Evolutionary conservation across 2,888 invertebrate genomes (phyloP).

Genomic region (Xanthia togata): DNA sequence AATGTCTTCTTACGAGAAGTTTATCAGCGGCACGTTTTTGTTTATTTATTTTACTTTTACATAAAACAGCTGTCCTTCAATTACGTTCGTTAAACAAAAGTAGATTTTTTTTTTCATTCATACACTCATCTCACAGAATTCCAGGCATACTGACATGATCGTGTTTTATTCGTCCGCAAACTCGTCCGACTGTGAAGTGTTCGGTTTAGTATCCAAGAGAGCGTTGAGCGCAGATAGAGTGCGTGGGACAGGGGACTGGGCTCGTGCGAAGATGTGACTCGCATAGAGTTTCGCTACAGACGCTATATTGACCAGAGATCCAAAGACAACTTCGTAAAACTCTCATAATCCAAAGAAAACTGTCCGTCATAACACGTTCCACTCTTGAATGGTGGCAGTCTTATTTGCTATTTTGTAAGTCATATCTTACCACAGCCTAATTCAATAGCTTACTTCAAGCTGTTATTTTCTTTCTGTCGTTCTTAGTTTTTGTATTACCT

Average conservation of each 20-base stretch:
- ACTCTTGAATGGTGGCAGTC: not conserved
- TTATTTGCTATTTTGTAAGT: conserved; percentile 1
- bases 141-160: not conserved
- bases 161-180: not conserved
- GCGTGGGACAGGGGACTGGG: not conserved
- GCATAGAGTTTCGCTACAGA: too few species aligned
- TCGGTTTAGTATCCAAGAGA: too few species aligned
- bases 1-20: not conserved
- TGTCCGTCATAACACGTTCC: not conserved
- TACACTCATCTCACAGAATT: not conserved
- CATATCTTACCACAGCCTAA: conserved; percentile 26
- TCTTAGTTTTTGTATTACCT: conserved; percentile 45
- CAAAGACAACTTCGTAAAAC: not conserved
- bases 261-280: too few species aligned
- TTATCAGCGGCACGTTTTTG: not conserved
- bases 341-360: not conserved
- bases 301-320: too few species aligned
- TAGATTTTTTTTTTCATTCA: too few species aligned
- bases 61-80: not conserved
- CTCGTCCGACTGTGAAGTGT: too few species aligned
- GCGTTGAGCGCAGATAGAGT: too few species aligned
- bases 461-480: conserved; percentile 19
- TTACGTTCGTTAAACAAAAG: not conserved
- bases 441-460: conserved; percentile 43
- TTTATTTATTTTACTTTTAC: not conserved